Percentiles rank a stretch among this genome's conserved stretches.
These are phyloP conservation scores for Penaeus indicus DNA, from an alignment of 1,140 invertebrate species.

Conservation along the genomic window DNA sequence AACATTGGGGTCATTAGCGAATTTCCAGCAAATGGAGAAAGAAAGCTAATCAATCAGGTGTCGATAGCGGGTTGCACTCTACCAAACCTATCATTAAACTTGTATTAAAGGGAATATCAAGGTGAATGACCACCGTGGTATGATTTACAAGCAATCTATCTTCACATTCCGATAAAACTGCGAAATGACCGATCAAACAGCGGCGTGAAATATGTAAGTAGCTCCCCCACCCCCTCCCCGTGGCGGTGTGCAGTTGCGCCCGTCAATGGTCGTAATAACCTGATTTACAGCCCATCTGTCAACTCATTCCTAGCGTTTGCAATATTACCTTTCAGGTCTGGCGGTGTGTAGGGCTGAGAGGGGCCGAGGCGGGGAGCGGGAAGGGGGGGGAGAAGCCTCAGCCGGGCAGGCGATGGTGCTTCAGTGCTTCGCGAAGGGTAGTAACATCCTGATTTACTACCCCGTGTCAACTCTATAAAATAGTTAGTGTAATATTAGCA, in stretches of 20 bases:
- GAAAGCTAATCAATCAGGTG: too few species aligned
- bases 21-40: too few species aligned
- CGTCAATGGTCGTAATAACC: constrained; percentile 41
- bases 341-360: neutral
- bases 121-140: constrained; percentile 9
- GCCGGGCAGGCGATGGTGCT: too few species aligned
- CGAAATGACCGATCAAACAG: constrained; percentile 49
- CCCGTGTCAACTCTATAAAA: too few species aligned
- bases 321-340: constrained; percentile 37
- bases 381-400: too few species aligned
- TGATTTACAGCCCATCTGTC: constrained; percentile 54
- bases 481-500: too few species aligned
- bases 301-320: constrained; percentile 49
- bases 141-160: constrained; percentile 54
- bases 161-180: constrained; percentile 47
- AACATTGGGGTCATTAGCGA: too few species aligned
- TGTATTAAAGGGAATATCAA: constrained; percentile 6
- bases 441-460: too few species aligned
- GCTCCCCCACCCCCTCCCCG: neutral
- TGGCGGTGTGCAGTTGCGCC: constrained; percentile 37
- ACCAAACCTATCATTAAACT: neutral
- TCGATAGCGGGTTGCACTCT: too few species aligned
- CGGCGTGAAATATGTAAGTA: constrained; percentile 46
- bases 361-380: neutral
- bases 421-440: too few species aligned